Evolutionary conservation across 2,888 invertebrate genomes (phyloP).

Genomic region (Hoplodrina ambigua): DNA sequence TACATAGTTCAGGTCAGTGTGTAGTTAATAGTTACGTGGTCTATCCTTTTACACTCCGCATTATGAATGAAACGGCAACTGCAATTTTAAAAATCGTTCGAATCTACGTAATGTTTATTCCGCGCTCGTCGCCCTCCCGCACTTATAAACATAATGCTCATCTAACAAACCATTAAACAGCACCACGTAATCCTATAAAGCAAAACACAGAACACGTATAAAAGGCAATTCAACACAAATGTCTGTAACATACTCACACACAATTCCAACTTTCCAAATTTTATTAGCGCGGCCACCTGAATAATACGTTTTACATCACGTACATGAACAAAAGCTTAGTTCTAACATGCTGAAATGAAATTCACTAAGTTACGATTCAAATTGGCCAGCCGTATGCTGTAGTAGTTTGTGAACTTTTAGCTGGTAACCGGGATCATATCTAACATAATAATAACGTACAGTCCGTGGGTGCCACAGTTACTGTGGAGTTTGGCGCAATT

Average conservation of each 20-base stretch:
- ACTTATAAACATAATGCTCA: neutral
- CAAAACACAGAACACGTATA: constrained; percentile 29
- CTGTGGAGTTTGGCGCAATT: constrained; percentile 44
- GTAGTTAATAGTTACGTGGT: too few species aligned
- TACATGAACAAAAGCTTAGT: constrained; percentile 63
- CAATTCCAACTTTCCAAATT: constrained; percentile 59
- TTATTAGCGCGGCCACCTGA: constrained; percentile 62
- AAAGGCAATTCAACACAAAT: constrained; percentile 39
- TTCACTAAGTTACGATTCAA: constrained; percentile 68
- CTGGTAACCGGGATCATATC: constrained; percentile 54
- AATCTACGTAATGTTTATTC: too few species aligned
- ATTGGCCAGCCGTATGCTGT: constrained; percentile 58
- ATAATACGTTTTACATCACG: constrained; percentile 60
- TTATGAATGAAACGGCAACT: too few species aligned
- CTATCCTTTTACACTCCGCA: too few species aligned
- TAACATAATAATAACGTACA: constrained; percentile 49
- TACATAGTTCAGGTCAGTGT: too few species aligned
- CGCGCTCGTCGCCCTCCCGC: neutral
- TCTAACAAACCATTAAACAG: neutral
- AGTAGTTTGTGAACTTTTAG: constrained; percentile 62
- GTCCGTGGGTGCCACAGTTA: constrained; percentile 10
- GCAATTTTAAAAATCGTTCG: too few species aligned
- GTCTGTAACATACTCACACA: constrained; percentile 39
- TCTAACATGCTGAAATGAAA: constrained; percentile 63
- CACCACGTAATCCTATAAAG: constrained; percentile 12